Evolutionary conservation across 2,888 invertebrate genomes (phyloP).

Genomic region (Congeria kusceri): DNA sequence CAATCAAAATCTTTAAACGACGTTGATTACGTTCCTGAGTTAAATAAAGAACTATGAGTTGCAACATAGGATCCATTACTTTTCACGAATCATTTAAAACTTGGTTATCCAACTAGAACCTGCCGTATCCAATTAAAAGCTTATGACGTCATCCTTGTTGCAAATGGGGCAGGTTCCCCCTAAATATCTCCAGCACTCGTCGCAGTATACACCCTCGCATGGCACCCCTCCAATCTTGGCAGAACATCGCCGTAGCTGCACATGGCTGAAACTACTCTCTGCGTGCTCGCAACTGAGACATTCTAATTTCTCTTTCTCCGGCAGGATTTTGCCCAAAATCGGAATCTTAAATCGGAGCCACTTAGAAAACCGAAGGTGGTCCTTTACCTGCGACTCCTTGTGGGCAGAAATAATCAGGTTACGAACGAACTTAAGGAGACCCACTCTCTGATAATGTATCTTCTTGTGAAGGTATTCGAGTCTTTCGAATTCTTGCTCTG

Average conservation of each 20-base stretch:
- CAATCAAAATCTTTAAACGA: too few species aligned
- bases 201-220: conserved; percentile 63
- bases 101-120: too few species aligned
- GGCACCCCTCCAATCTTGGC: conserved; percentile 36
- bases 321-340: conserved; percentile 28
- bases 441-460: conserved; percentile 60
- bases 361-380: conserved; percentile 49
- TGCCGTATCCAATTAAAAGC: too few species aligned
- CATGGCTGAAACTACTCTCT: conserved; percentile 39
- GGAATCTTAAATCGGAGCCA: conserved; percentile 49
- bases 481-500: conserved; percentile 61
- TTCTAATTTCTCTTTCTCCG: conserved; percentile 23
- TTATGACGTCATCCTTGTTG: conserved; percentile 21
- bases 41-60: too few species aligned
- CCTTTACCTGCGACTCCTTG: conserved; percentile 54
- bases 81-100: too few species aligned
- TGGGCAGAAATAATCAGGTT: conserved; percentile 56
- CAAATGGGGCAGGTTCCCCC: conserved; percentile 59
- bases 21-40: too few species aligned
- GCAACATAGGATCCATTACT: too few species aligned
- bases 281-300: conserved; percentile 59
- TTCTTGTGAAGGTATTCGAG: conserved; percentile 65
- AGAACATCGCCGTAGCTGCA: conserved; percentile 38
- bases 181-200: conserved; percentile 55
- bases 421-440: conserved; percentile 57